phyloP scores from a whole-genome alignment of 2,797 vertebrate species.

The Glyptemys insculpta region DNA sequence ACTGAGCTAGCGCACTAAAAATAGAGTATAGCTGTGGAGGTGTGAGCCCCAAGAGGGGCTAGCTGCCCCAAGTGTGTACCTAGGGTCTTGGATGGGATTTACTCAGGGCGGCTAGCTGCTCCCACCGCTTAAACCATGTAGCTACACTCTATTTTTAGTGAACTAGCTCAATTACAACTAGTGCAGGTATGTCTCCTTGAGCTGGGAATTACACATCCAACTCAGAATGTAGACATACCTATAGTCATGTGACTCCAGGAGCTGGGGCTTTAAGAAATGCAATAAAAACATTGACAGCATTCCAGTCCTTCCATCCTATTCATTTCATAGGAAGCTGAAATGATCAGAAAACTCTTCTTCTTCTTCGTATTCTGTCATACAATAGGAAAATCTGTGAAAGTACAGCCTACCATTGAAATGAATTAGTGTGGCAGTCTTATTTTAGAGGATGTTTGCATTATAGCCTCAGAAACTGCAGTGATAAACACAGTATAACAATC shows the following conservation, averaged over 20 bases:
- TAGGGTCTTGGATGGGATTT: not conserved
- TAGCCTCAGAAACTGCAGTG: not conserved
- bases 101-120: not conserved
- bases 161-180: not conserved
- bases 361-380: not conserved
- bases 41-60: not conserved
- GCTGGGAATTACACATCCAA: not conserved
- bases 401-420: not conserved
- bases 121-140: not conserved
- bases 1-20: not conserved
- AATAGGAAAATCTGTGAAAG: not conserved
- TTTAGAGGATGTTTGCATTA: not conserved
- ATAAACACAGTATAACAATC: rapidly evolving
- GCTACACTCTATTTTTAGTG: not conserved
- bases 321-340: not conserved
- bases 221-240: not conserved
- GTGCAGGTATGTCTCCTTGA: not conserved
- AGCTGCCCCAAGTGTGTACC: not conserved
- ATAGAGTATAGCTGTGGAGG: not conserved
- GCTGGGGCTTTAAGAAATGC: not conserved
- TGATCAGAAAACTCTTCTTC: not conserved
- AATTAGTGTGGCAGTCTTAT: not conserved
- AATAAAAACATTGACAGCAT: not conserved
- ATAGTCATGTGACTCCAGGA: not conserved
- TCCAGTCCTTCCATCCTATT: not conserved